A percentile compares a stretch with the other conserved stretches of the same genome.
Conservation (phyloP, 2,113 vertebrate genomes). For the Peromyscus maniculatus region DNA sequence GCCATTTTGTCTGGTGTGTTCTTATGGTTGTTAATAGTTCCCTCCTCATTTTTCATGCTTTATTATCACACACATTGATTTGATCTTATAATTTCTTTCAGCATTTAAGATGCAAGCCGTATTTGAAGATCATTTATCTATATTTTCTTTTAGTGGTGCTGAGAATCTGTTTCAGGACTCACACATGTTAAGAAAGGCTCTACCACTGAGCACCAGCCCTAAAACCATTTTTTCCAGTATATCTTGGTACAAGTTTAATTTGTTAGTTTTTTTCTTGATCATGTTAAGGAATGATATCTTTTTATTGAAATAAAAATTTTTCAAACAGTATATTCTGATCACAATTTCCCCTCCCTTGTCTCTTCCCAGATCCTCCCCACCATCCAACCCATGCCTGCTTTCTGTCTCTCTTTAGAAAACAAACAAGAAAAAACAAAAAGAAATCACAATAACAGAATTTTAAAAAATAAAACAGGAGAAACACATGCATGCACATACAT, state of each 20-base stretch:
- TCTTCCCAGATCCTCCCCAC: background rate
- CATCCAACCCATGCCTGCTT: background rate
- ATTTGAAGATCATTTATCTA: background rate
- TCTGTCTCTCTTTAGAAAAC: background rate
- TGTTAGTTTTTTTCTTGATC: background rate
- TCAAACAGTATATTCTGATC: background rate
- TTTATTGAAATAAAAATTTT: background rate
- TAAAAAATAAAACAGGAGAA: background rate
- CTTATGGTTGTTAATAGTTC: background rate
- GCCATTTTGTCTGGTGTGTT: background rate
- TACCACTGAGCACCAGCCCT: background rate
- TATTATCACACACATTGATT: background rate
- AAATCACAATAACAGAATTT: background rate
- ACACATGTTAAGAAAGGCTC: too few species aligned
- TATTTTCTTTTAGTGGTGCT: background rate
- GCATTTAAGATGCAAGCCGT: conserved; percentile 21
- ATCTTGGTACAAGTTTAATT: background rate
- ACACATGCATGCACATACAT: background rate
- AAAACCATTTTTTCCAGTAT: background rate
- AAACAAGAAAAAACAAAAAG: background rate
- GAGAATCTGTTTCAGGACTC: background rate
- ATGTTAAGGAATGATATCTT: background rate
- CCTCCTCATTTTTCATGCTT: background rate
- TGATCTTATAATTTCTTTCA: background rate
- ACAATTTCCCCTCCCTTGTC: background rate